phyloP scores from a whole-genome alignment of 2,888 invertebrate species.

The Patella caerulea region DNA sequence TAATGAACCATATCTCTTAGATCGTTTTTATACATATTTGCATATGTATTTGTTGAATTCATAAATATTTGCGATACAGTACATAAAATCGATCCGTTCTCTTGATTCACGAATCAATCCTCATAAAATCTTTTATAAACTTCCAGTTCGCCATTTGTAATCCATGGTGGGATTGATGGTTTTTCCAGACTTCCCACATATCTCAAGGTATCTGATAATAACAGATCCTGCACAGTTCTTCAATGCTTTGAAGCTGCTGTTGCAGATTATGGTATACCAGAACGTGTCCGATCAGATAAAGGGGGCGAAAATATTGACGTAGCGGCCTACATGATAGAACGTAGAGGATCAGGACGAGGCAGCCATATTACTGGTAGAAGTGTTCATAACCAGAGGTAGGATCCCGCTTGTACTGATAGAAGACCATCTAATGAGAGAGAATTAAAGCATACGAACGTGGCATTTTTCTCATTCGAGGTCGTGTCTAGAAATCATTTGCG shows the following conservation, averaged over 20 bases:
- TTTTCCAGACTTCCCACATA: conserved; percentile 23
- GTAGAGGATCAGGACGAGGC: conserved; percentile 34
- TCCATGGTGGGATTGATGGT: conserved; percentile 39
- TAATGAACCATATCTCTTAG: no score
- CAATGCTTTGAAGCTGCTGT: conserved; percentile 26
- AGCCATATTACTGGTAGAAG: conserved; percentile 35
- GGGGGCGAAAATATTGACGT: conserved; percentile 39
- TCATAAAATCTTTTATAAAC: no score
- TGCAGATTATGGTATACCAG: conserved; percentile 35
- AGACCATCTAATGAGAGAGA: no score
- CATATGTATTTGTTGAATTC: no score
- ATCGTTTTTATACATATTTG: no score
- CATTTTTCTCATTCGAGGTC: no score
- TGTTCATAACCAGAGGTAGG: conserved; percentile 36
- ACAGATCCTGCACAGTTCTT: conserved; percentile 28
- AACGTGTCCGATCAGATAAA: conserved; percentile 37
- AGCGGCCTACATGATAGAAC: conserved; percentile 28
- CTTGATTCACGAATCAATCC: no score
- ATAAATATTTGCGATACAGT: no score
- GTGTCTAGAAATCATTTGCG: no score
- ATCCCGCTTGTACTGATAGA: no score
- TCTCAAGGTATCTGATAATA: conserved; percentile 28
- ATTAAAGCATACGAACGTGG: no score
- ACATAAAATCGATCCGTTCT: no score
- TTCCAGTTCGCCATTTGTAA: conserved; percentile 31